phyloP scores from a whole-genome alignment of 2,797 vertebrate genomes.

The Argyrosomus regius region DNA sequence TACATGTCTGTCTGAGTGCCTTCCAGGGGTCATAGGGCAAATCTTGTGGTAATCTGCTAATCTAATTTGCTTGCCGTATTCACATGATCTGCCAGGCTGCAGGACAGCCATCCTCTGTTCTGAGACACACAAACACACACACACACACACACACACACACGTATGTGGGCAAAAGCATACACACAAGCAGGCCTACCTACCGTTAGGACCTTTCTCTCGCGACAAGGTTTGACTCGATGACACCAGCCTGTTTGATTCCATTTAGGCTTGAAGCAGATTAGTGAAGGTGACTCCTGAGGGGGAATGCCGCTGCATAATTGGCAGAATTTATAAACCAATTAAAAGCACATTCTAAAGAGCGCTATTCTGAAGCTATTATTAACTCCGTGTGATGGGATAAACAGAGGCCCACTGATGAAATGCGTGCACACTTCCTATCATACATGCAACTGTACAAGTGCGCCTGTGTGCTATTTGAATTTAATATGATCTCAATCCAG shows the following conservation, averaged over 20 bases:
- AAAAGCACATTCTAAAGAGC: slow-evolving; percentile 80
- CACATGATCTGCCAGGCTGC: slow-evolving; percentile 82
- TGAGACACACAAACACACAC: slow-evolving; percentile 36
- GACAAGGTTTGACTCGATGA: slow-evolving; percentile 72
- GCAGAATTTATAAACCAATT: slow-evolving; percentile 86
- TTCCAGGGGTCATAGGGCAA: slow-evolving; percentile 82
- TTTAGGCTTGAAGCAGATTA: slow-evolving; percentile 82
- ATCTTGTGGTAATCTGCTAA: slow-evolving; percentile 86
- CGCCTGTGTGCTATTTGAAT: slow-evolving; percentile 56
- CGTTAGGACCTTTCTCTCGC: slow-evolving; percentile 56
- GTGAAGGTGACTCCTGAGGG: slow-evolving; percentile 84
- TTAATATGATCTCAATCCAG: slow-evolving; percentile 53
- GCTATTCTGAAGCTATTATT: slow-evolving; percentile 80
- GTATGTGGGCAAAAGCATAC: slow-evolving; percentile 33
- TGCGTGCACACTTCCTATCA: slow-evolving; percentile 65
- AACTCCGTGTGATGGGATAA: slow-evolving; percentile 80
- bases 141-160: slow-evolving; percentile 43
- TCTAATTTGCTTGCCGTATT: slow-evolving; percentile 84
- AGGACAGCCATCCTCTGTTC: slow-evolving; percentile 66
- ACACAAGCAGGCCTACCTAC: slow-evolving; percentile 39
- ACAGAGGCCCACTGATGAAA: slow-evolving; percentile 52
- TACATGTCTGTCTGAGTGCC: slow-evolving; percentile 73
- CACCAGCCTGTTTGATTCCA: slow-evolving; percentile 78
- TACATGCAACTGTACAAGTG: slow-evolving; percentile 52
- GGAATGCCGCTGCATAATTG: slow-evolving; percentile 83